A percentile compares a stretch with the other conserved stretches of the same genome.
Conservation (phyloP, 2,888 invertebrate genomes). For the Cheilosia variabilis region DNA sequence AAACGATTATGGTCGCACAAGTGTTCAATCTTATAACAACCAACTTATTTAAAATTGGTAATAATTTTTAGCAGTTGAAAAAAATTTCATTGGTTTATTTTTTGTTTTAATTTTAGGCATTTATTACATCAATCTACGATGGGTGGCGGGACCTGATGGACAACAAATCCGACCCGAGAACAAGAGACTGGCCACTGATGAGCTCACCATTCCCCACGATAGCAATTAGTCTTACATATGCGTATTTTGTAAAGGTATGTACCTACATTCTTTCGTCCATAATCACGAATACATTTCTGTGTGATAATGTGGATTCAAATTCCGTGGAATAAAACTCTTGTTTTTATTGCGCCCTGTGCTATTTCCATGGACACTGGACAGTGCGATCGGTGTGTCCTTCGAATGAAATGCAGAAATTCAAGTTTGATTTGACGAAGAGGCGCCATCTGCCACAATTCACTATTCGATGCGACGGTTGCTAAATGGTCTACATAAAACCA, state of each 20-base stretch:
- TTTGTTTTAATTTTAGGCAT: slow-evolving; percentile 79
- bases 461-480: not conserved
- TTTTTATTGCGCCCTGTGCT: slow-evolving; percentile 28
- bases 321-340: slow-evolving; percentile 14
- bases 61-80: slow-evolving; percentile 1
- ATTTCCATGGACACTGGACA: slow-evolving; percentile 30
- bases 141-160: slow-evolving; percentile 89
- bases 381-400: slow-evolving; percentile 15
- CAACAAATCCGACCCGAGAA: slow-evolving; percentile 92
- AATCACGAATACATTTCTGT: slow-evolving; percentile 1
- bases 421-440: not conserved
- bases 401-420: slow-evolving; percentile 39
- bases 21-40: no score
- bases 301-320: not conserved
- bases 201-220: slow-evolving; percentile 92
- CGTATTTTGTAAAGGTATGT: slow-evolving; percentile 88
- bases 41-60: not conserved
- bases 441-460: no score
- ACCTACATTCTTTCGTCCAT: not conserved
- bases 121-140: slow-evolving; percentile 82
- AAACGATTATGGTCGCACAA: not conserved
- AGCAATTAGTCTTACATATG: slow-evolving; percentile 89
- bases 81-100: slow-evolving; percentile 56
- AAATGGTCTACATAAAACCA: slow-evolving; percentile 37
- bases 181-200: slow-evolving; percentile 92